Conservation (phyloP, 1,140 invertebrate species). For the Bombus affinis region DNA sequence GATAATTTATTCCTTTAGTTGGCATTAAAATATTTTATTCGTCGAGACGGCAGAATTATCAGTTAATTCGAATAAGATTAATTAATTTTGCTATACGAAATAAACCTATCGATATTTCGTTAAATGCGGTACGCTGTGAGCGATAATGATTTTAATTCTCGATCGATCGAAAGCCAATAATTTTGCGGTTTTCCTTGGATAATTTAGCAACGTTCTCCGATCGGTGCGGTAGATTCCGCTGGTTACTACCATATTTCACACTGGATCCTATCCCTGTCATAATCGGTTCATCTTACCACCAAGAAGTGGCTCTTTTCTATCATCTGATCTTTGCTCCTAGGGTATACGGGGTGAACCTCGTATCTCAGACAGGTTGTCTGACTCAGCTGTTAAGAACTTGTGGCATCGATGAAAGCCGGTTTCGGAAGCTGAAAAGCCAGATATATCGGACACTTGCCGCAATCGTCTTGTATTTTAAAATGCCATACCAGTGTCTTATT, state of each 20-base stretch:
- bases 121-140: constrained; percentile 42
- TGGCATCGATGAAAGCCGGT: not conserved
- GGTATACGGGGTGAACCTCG: constrained; percentile 25
- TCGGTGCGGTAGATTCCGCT: not conserved
- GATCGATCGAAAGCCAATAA: constrained; percentile 73
- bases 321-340: constrained; percentile 50
- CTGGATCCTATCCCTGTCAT: constrained; percentile 44
- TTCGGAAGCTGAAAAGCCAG: not conserved
- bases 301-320: constrained; percentile 57
- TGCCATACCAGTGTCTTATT: constrained; percentile 5
- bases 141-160: constrained; percentile 71
- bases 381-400: constrained; percentile 34
- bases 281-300: constrained; percentile 67
- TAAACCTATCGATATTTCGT: constrained; percentile 63
- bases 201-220: constrained; percentile 50
- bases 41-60: no score
- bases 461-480: constrained; percentile 23
- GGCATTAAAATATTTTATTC: not conserved
- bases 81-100: constrained; percentile 20
- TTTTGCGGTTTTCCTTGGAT: constrained; percentile 63
- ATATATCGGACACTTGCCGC: constrained; percentile 21
- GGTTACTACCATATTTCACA: constrained; percentile 57
- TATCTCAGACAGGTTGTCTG: constrained; percentile 26
- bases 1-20: not conserved
- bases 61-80: constrained; percentile 57